Evolutionary conservation across 2,113 vertebrate species (phyloP), one percentile per base, ranked within the genome.

Genomic region (Mormyrus iriodes): DNA sequence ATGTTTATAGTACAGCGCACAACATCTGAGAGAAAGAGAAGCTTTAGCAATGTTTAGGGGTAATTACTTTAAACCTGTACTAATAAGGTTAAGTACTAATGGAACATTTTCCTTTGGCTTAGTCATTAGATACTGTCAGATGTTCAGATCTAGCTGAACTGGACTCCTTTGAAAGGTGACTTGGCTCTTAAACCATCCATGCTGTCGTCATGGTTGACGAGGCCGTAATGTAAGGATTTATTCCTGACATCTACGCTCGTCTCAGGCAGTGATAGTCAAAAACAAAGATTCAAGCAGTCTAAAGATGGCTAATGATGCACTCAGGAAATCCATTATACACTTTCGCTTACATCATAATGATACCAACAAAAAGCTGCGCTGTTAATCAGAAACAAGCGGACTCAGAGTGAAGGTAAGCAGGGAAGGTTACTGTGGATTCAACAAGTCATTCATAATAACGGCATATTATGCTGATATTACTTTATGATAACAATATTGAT

Each of bases 401-500:
- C 82, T 48, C 3, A 0, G 3, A 48, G 15, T 48, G 39, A 82
- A 84, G 31, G 73, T 42, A 35, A 79, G 31, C 31, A 79, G 73
- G 73, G 42, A 84, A 46, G 39, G 82, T 44, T 84, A 44, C 48
- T 46, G 82, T 24, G 44, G 82, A 84, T 8, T 84, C 79, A 46
- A 83, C 39, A 83, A 83, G 42, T 46, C 15, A 48, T 44, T 84
- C 44, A 48, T 84, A 84, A 48, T 46, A 48, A 84, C 5, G 0
- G 39, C 39, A 84, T 48, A 84, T 84, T 48, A 84, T 84, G 73
- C 6, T 84, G 39, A 44, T 84, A 84, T 48, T 48, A 84, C 19
- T 48, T 84, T n/a, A 46, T 84, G 10, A 84, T 10, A 48, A 84
- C 82, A 84, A 46, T 84, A 84, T 84, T 84, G 82, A 84, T 84